Evolutionary conservation across 2,888 invertebrate genomes (phyloP).

Genomic region (Polydesmus complanatus): DNA sequence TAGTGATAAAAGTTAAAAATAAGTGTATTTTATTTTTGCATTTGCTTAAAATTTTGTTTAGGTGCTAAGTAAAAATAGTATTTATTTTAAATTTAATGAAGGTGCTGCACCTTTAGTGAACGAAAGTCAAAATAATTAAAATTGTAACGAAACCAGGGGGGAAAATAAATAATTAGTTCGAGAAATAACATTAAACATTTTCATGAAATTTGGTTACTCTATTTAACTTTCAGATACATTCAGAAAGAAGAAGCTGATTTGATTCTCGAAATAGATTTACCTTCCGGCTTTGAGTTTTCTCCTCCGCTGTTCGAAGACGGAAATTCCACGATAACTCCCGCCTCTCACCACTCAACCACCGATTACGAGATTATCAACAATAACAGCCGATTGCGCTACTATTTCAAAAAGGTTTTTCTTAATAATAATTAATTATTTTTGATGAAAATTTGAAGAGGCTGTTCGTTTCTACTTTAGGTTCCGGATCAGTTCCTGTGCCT

Average conservation of each 20-base stretch:
- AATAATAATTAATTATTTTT: neutral
- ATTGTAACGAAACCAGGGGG: too few relatives aligned
- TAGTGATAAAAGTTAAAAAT: too few relatives aligned
- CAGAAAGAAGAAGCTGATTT: slow-evolving; percentile 2
- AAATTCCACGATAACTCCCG: neutral
- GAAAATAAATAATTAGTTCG: too few relatives aligned
- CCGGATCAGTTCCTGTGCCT: slow-evolving; percentile 2
- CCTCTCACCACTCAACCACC: neutral
- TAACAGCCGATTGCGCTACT: neutral
- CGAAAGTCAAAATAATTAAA: too few relatives aligned
- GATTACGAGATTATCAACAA: slow-evolving; percentile 6
- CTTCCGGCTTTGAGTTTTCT: slow-evolving; percentile 5
- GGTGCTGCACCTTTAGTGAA: too few relatives aligned
- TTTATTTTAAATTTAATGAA: neutral
- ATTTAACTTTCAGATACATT: slow-evolving; percentile 4
- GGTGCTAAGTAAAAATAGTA: neutral
- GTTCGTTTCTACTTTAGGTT: neutral
- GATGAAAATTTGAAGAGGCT: neutral
- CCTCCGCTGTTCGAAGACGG: neutral
- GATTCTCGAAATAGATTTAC: slow-evolving; percentile 2
- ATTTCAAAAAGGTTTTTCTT: slow-evolving; percentile 7
- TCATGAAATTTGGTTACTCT: neutral
- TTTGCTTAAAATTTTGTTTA: neutral
- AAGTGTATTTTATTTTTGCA: too few relatives aligned
- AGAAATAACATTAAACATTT: too few relatives aligned